Evolutionary conservation across 2,888 invertebrate species (phyloP).

Genomic region (Lobophora halterata): DNA sequence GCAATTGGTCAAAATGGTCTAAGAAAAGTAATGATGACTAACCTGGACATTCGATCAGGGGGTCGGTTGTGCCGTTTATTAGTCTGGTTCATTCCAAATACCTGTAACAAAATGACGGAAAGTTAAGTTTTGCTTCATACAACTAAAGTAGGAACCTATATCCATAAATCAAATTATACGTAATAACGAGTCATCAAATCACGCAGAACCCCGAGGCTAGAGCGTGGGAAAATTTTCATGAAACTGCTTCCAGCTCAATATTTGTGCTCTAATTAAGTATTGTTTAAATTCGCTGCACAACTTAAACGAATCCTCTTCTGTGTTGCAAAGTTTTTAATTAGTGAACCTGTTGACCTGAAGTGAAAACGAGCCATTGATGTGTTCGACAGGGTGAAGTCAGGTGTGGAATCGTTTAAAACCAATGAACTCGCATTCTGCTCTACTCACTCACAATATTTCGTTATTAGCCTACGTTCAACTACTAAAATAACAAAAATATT

Average conservation of each 20-base stretch:
- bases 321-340: background rate
- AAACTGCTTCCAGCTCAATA: constrained; percentile 7
- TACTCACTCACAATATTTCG: no score
- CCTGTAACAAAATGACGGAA: constrained; percentile 66
- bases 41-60: constrained; percentile 72
- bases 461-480: no score
- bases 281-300: background rate
- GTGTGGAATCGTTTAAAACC: constrained; percentile 9
- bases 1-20: no score
- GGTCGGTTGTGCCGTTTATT: constrained; percentile 57
- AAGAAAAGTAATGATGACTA: constrained; percentile 9
- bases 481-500: no score
- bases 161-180: no score
- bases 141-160: no score
- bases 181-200: no score
- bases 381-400: constrained; percentile 8
- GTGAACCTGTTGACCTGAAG: background rate
- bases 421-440: constrained; percentile 4
- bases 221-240: constrained; percentile 9
- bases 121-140: constrained; percentile 6
- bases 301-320: background rate
- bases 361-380: constrained; percentile 5
- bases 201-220: background rate
- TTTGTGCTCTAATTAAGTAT: constrained; percentile 1
- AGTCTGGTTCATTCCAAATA: constrained; percentile 69